Evolutionary conservation across 1,140 invertebrate species (phyloP).

Genomic region (Drosophila navojoa): DNA sequence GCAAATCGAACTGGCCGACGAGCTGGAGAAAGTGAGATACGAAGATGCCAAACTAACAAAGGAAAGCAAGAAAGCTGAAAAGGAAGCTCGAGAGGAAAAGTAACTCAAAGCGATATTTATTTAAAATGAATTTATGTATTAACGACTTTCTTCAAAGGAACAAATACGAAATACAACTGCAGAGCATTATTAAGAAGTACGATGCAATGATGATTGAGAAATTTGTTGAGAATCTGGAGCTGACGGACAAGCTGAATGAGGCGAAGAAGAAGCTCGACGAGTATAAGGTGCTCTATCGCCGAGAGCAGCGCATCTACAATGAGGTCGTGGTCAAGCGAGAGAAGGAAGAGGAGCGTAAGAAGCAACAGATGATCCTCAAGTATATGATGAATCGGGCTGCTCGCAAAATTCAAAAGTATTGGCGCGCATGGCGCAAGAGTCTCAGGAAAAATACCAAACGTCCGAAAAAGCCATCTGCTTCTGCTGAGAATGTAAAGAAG

Average conservation of each 20-base stretch:
- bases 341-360: conserved; percentile 24
- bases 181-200: conserved; percentile 58
- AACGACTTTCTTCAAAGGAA: conserved; percentile 25
- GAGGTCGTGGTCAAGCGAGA: conserved; percentile 57
- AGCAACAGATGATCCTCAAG: conserved; percentile 7
- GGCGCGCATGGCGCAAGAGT: conserved; percentile 52
- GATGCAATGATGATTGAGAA: conserved; percentile 54
- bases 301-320: conserved; percentile 49
- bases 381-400: conserved; percentile 60
- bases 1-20: conserved; percentile 26
- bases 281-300: conserved; percentile 29
- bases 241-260: conserved; percentile 23
- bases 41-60: conserved; percentile 1
- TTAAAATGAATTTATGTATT: conserved; percentile 1
- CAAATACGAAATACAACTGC: conserved; percentile 52
- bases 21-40: conserved; percentile 5
- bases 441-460: conserved; percentile 28
- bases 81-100: conserved; percentile 51
- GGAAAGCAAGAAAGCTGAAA: conserved; percentile 17
- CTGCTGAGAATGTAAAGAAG: too few species aligned
- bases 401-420: conserved; percentile 60
- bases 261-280: conserved; percentile 29
- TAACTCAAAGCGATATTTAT: conserved; percentile 3
- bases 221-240: conserved; percentile 42
- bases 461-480: background rate